Conservation (phyloP, 2,888 invertebrate species). For the Gari tellinella region DNA sequence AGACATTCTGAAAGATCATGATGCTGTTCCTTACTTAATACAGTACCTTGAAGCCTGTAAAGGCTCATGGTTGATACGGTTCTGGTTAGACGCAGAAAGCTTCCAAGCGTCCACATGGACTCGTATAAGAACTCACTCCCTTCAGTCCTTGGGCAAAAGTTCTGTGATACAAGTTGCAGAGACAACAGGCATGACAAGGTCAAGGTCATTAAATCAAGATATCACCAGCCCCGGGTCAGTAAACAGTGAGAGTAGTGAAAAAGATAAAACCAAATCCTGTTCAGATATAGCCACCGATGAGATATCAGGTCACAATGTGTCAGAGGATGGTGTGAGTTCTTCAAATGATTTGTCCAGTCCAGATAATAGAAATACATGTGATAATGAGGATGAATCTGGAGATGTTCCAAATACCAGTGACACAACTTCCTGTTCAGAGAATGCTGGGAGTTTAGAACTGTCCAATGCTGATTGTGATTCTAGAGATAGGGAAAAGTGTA, state of each 20-base stretch:
- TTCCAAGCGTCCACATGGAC: conserved; percentile 83
- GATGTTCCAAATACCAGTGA: conserved; percentile 1
- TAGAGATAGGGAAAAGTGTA: conserved; percentile 55
- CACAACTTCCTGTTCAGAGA: not conserved
- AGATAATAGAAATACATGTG: not conserved
- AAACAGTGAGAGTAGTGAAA: not conserved
- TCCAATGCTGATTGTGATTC: conserved; percentile 24
- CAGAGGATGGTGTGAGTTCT: not conserved
- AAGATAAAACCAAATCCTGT: not conserved
- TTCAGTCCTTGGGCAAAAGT: conserved; percentile 64
- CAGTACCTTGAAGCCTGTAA: conserved; percentile 92
- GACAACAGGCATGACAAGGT: conserved; percentile 9
- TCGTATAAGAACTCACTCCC: conserved; percentile 74
- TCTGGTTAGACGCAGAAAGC: conserved; percentile 86
- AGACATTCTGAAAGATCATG: conserved; percentile 91
- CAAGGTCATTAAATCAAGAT: conserved; percentile 45
- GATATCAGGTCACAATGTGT: not conserved
- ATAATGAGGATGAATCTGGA: conserved; percentile 5
- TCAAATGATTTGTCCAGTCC: not conserved
- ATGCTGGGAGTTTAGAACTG: not conserved
- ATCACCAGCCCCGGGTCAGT: conserved; percentile 45
- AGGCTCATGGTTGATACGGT: conserved; percentile 85
- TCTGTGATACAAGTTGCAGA: conserved; percentile 33
- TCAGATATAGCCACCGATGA: not conserved
- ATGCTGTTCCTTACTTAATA: conserved; percentile 92